Base-by-base conservation (phyloP, 2,888 invertebrate species). In the Dryobota labecula region DNA sequence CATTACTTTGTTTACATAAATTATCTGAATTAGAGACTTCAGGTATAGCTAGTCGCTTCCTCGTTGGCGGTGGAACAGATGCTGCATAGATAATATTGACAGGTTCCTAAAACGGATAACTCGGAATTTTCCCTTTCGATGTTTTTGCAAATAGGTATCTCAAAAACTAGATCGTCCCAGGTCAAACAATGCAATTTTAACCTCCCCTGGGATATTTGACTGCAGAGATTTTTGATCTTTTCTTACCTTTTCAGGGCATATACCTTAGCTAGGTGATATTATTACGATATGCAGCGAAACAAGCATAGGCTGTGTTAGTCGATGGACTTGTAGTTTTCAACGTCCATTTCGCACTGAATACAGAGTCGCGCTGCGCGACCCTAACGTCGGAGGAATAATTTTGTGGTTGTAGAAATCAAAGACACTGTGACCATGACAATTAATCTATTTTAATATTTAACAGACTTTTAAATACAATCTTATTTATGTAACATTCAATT, bases 381-480 rank as follows among this genome's bases (percentile, higher is more conserved):
- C 2, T 1, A 51, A 11, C 2, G 2, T 18, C 9, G 6, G 5
- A 47, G 33, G 33, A 33, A 56, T 47, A 3, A 43, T 45, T 51
- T 24, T 20, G 20, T 43, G n/a, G 33, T 11, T 56, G 5, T 61
- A 57, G 51, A 87, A 92, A 90, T 87, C 82, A 92, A 91, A 90
- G 78, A 79, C 82, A 62, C 20, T 54, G 70, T 82, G 82, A 85
- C 84, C 88, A 89, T 93, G 92, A 93, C 89, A 90, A 81, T 84
- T 84, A 76, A 88, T 94, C 92, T 94, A 94, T 92, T 92, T 92
- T 90, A 92, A 90, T 92, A 91, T 87, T 88, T 94, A 96, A 95
- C 95, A 96, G 94, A 95, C 94, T 95, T 92, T 92, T 93, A 93
- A 94, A 95, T 94, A 95, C 94, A 92, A 92, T 94, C 90, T 93